These are phyloP conservation scores for Augiades crinisus DNA, from an alignment of 2,888 invertebrate species.

Conservation along the genomic window DNA sequence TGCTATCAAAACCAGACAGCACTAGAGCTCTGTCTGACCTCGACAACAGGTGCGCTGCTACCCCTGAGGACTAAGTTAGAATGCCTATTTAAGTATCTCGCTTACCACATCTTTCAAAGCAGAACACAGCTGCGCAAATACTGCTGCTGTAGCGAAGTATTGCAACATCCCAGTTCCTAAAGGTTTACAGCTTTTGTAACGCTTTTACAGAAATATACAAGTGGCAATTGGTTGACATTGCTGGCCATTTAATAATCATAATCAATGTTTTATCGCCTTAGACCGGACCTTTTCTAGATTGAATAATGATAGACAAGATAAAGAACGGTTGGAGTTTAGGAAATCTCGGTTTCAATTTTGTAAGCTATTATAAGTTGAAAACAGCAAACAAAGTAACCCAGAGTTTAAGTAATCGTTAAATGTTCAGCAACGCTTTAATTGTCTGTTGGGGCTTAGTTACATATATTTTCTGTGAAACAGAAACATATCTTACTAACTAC, in stretches of 20 bases:
- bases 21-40: no score
- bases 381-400: neutral
- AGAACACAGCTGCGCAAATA: no score
- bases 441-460: no score
- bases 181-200: no score
- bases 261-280: constrained; percentile 16
- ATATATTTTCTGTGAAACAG: no score
- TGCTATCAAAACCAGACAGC: no score
- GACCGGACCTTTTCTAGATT: constrained; percentile 38
- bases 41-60: no score
- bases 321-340: constrained; percentile 23
- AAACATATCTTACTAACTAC: no score
- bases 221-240: constrained; percentile 3
- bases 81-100: no score
- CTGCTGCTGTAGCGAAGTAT: no score
- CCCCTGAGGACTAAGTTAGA: no score
- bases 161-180: neutral
- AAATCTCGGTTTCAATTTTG: neutral
- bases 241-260: constrained; percentile 14
- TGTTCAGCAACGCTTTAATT: neutral
- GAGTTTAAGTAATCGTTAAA: neutral
- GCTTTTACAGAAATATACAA: neutral
- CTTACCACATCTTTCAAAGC: no score
- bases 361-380: constrained; percentile 4
- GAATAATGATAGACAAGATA: constrained; percentile 49